Conservation (phyloP, 2,113 vertebrate genomes). For the Euleptes europaea region DNA sequence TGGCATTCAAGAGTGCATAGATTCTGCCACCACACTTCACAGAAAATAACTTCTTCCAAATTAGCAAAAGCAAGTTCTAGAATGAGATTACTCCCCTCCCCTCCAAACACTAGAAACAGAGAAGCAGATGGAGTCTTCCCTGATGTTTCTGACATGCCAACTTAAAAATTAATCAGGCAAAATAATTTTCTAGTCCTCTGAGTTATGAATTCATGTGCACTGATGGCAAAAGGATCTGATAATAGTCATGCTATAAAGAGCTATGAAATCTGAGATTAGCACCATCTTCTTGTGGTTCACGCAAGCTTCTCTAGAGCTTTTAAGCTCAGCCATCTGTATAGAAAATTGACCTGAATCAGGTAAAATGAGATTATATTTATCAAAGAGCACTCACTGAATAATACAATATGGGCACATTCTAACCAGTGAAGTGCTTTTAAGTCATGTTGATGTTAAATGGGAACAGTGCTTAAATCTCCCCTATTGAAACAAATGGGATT, state of each 20-base stretch:
- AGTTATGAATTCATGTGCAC: slow-evolving; percentile 53
- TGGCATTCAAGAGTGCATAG: background rate
- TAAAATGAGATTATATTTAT: slow-evolving; percentile 2
- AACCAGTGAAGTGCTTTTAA: background rate
- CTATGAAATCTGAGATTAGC: slow-evolving; percentile 44
- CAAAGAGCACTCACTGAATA: background rate
- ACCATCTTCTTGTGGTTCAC: slow-evolving; percentile 35
- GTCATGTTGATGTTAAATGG: background rate
- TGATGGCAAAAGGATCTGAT: slow-evolving; percentile 43
- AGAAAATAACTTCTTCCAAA: slow-evolving; percentile 27
- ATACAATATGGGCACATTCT: background rate
- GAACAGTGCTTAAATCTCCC: background rate
- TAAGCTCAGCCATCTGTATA: background rate
- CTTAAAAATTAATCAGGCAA: slow-evolving; percentile 55
- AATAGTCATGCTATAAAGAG: slow-evolving; percentile 30
- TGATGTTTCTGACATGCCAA: slow-evolving; percentile 49
- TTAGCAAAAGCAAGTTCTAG: slow-evolving; percentile 14
- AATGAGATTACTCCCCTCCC: slow-evolving; percentile 28
- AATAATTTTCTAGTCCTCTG: slow-evolving; percentile 54
- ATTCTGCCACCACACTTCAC: background rate
- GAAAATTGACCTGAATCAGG: background rate
- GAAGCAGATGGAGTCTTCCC: slow-evolving; percentile 23
- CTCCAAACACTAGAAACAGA: slow-evolving; percentile 27
- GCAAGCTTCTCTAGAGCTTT: slow-evolving; percentile 31
- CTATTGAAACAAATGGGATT: background rate